phyloP scores from a whole-genome alignment of 2,797 vertebrate genomes.

The Thunnus albacares region DNA sequence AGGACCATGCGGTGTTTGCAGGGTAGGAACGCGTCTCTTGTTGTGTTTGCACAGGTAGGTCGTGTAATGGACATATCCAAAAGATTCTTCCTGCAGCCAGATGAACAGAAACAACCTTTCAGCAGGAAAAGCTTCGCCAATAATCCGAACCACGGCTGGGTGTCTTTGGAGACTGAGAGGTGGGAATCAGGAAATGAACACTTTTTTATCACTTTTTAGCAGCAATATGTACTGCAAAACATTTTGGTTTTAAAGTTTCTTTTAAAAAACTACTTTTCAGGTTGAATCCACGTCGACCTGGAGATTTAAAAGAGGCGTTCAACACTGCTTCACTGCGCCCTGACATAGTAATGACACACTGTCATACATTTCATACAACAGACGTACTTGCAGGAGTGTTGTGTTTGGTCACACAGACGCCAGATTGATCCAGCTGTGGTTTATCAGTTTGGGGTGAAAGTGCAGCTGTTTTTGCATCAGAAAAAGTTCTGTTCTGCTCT shows the following conservation, averaged over 20 bases:
- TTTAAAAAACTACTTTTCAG: constrained; percentile 56
- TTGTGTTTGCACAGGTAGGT: constrained; percentile 69
- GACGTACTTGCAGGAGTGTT: background rate
- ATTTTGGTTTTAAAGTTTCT: background rate
- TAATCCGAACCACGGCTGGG: constrained; percentile 80
- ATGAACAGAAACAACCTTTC: constrained; percentile 75
- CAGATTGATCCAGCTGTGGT: background rate
- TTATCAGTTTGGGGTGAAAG: constrained; percentile 12
- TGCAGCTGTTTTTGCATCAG: background rate
- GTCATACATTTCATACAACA: background rate
- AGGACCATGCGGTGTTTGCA: too few species aligned
- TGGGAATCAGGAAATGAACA: background rate
- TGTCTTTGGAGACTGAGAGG: constrained; percentile 78
- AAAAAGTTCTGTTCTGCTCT: too few species aligned
- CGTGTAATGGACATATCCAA: constrained; percentile 70
- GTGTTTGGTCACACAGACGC: background rate
- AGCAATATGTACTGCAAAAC: background rate
- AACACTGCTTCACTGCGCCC: constrained; percentile 61
- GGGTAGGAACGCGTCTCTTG: background rate
- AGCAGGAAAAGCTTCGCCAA: constrained; percentile 53
- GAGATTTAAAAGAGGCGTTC: constrained; percentile 86
- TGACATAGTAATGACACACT: constrained; percentile 77
- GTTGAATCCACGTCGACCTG: constrained; percentile 78
- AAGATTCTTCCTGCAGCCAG: constrained; percentile 83
- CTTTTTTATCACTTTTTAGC: background rate